A percentile compares a stretch with the other conserved stretches of the same genome.
phyloP scores from a whole-genome alignment of 2,113 vertebrate species.

The Tupaia chinensis region DNA sequence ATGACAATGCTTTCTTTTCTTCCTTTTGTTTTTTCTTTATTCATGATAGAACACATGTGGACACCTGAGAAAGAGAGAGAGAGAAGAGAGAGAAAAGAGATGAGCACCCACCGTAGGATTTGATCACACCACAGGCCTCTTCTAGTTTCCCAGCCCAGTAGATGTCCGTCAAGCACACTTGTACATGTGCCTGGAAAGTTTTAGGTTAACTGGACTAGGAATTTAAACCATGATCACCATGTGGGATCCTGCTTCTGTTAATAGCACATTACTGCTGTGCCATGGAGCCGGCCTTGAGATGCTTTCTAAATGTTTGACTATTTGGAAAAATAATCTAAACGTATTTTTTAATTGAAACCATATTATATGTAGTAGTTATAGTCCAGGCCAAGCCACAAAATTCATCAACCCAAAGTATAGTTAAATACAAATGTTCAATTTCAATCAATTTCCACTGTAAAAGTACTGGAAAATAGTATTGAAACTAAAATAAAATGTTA shows the following conservation, averaged over 20 bases:
- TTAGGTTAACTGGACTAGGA: no score
- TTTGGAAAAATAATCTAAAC: background rate
- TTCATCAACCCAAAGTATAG: background rate
- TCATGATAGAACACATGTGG: no score
- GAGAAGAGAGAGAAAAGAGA: no score
- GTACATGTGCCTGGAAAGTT: no score
- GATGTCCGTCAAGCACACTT: no score
- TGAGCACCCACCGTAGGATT: no score
- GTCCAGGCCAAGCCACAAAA: background rate
- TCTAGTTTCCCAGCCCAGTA: no score
- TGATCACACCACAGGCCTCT: no score
- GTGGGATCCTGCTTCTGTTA: no score
- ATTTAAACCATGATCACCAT: no score
- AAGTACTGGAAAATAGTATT: background rate
- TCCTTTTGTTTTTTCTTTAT: background rate
- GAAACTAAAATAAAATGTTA: background rate
- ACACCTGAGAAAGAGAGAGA: no score
- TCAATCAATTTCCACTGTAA: background rate
- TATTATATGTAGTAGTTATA: background rate
- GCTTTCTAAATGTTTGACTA: background rate
- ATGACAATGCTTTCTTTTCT: background rate
- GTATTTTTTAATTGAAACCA: background rate
- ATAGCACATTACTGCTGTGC: no score
- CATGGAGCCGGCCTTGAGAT: background rate
- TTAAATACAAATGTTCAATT: constrained; percentile 23